A percentile compares a stretch with the other conserved stretches of the same genome.
Evolutionary conservation across 2,113 vertebrate species (phyloP).

Genomic region (Rhegmatorhina hoffmannsi): DNA sequence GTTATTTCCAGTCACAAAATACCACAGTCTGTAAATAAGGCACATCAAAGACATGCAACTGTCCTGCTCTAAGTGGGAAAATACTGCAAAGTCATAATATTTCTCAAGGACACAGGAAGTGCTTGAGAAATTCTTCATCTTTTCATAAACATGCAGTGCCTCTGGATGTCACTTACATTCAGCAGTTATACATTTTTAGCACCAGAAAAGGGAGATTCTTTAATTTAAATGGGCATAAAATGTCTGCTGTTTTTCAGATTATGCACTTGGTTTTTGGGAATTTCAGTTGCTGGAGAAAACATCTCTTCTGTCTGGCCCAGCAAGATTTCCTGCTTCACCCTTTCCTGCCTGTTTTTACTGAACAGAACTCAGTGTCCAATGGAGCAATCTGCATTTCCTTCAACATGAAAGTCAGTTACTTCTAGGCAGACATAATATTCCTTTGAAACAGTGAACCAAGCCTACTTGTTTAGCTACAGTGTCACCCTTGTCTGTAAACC

Average conservation of each 20-base stretch:
- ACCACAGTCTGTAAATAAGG: slow-evolving; percentile 18
- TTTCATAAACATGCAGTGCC: not conserved
- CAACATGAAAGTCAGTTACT: not conserved
- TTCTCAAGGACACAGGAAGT: not conserved
- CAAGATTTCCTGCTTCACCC: not conserved
- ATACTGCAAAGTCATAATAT: not conserved
- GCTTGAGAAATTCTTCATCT: not conserved
- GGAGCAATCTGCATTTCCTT: not conserved
- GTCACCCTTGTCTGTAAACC: not conserved
- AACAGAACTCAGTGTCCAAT: not conserved
- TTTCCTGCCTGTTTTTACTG: not conserved
- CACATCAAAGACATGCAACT: slow-evolving; percentile 20
- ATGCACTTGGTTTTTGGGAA: not conserved
- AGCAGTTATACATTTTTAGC: not conserved
- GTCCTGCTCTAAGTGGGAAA: not conserved
- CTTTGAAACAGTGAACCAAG: not conserved
- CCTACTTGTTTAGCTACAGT: not conserved
- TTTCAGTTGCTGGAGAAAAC: not conserved
- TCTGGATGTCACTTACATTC: not conserved
- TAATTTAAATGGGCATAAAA: not conserved
- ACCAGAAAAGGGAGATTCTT: not conserved
- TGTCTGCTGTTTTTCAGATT: not conserved
- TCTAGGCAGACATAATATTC: not conserved
- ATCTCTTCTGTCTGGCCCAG: not conserved
- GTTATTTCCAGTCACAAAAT: slow-evolving; percentile 17